A percentile compares a stretch with the other conserved stretches of the same genome.
Evolutionary conservation across 37 sponge, comb jelly and placozoan genomes (phyloP).

Genomic region (Tethya wilhelma): DNA sequence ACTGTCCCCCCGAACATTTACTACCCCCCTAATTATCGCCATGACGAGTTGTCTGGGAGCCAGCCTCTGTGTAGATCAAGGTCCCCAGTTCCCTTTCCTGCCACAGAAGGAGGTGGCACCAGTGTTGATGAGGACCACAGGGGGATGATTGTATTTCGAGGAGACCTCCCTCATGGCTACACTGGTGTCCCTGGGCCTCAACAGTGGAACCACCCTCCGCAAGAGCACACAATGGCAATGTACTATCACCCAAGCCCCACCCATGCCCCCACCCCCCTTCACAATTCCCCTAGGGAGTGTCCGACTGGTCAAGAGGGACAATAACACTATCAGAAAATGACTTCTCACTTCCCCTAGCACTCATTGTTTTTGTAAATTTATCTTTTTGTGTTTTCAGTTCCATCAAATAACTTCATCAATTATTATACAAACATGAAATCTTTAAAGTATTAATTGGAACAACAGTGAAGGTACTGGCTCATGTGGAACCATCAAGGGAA

Average conservation of each 20-base stretch:
- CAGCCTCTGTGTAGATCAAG: too few species aligned
- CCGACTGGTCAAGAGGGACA: too few species aligned
- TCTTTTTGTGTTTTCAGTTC: neutral
- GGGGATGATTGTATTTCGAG: too few species aligned
- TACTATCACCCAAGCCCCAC: neutral
- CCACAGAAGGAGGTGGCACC: too few species aligned
- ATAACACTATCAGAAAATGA: neutral
- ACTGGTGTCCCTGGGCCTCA: too few species aligned
- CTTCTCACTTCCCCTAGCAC: neutral
- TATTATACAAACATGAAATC: neutral
- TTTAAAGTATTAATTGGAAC: too few species aligned
- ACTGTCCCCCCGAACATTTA: too few species aligned
- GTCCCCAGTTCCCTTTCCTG: too few species aligned
- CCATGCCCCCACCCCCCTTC: neutral
- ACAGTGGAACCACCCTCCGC: neutral
- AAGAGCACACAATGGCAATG: neutral
- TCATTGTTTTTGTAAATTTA: neutral
- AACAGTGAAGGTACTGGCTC: neutral
- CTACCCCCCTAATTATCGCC: too few species aligned
- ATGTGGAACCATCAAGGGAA: conserved; percentile 57
- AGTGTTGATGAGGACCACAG: too few species aligned
- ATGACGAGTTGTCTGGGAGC: too few species aligned
- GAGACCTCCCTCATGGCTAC: too few species aligned
- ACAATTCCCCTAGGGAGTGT: neutral
- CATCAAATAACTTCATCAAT: neutral